Conservation (phyloP, 1,140 invertebrate genomes). For the Polypedilum pembai region DNA sequence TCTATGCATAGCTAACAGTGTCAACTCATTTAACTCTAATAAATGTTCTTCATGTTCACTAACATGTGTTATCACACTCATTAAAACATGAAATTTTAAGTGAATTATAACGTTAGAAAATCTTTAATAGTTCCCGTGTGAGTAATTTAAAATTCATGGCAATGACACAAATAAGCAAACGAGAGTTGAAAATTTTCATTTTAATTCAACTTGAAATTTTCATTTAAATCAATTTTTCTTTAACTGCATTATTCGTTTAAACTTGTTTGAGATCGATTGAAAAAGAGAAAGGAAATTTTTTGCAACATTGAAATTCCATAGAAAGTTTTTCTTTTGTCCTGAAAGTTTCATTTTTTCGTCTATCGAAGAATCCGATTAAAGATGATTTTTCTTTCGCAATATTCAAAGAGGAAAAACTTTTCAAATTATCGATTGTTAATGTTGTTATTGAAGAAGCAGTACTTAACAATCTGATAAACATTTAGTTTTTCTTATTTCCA, state of each 20-base stretch:
- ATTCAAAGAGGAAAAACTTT: too few species aligned
- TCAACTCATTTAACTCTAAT: too few species aligned
- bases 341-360: background rate
- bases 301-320: constrained; percentile 5
- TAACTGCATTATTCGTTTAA: background rate
- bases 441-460: too few species aligned
- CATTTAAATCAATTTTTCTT: background rate
- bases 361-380: background rate
- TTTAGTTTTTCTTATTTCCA: background rate
- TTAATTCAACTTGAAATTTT: background rate
- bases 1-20: too few species aligned
- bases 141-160: constrained; percentile 22
- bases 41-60: too few species aligned
- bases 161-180: background rate
- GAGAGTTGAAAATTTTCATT: background rate
- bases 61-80: too few species aligned
- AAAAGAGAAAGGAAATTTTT: background rate
- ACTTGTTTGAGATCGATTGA: background rate
- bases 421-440: too few species aligned
- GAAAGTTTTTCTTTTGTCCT: background rate
- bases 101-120: constrained; percentile 7
- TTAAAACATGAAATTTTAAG: too few species aligned
- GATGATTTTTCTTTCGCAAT: too few species aligned
- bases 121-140: background rate
- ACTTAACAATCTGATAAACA: background rate